Percentiles rank a stretch among this genome's conserved stretches.
Evolutionary conservation across 2,888 invertebrate genomes (phyloP).

Genomic region (Oscheius onirici): DNA sequence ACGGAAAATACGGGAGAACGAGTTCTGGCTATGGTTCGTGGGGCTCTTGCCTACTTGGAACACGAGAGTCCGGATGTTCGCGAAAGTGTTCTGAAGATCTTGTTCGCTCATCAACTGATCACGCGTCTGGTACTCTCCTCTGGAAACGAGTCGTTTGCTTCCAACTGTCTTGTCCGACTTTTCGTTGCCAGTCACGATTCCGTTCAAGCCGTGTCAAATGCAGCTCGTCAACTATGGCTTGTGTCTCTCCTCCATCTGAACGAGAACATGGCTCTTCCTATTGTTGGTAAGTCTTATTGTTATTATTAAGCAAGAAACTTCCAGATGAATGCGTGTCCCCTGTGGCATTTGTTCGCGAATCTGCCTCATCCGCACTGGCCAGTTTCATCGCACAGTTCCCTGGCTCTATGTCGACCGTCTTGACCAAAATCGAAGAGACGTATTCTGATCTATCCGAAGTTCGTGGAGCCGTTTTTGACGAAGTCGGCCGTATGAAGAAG

Average conservation of each 20-base stretch:
- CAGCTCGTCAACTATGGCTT: slow-evolving; percentile 39
- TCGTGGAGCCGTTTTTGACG: slow-evolving; percentile 79
- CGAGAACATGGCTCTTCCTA: slow-evolving; percentile 34
- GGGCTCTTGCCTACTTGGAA: slow-evolving; percentile 42
- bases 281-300: slow-evolving; percentile 36
- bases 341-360: slow-evolving; percentile 78
- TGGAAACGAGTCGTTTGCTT: slow-evolving; percentile 35
- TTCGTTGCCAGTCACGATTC: slow-evolving; percentile 43
- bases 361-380: slow-evolving; percentile 84
- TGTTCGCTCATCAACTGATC: slow-evolving; percentile 50
- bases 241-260: slow-evolving; percentile 40
- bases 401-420: slow-evolving; percentile 35
- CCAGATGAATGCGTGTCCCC: slow-evolving; percentile 54
- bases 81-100: slow-evolving; percentile 36
- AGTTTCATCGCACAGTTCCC: slow-evolving; percentile 63
- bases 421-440: slow-evolving; percentile 46
- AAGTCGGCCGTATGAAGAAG: slow-evolving; percentile 85
- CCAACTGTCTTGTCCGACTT: slow-evolving; percentile 44
- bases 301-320: slow-evolving; percentile 13
- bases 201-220: slow-evolving; percentile 40
- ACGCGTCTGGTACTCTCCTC: slow-evolving; percentile 48
- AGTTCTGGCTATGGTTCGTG: slow-evolving; percentile 46
- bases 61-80: slow-evolving; percentile 46
- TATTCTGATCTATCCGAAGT: slow-evolving; percentile 61
- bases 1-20: slow-evolving; percentile 48